Conservation (phyloP, 2,888 invertebrate species). For the Sylvicola fuscatus region DNA sequence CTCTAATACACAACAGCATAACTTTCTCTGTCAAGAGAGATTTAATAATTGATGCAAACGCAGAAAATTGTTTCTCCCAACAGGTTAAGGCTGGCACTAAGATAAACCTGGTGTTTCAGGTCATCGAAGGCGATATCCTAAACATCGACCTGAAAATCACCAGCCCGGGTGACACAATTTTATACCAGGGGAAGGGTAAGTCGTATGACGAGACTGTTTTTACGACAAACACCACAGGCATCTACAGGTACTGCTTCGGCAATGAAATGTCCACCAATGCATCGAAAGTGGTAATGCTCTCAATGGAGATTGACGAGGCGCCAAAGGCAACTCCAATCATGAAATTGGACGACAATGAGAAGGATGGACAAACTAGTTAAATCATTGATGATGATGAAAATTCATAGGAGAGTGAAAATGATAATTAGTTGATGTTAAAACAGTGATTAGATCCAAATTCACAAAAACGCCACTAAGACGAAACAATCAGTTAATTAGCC, state of each 20-base stretch:
- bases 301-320: slow-evolving; percentile 77
- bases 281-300: slow-evolving; percentile 94
- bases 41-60: slow-evolving; percentile 95
- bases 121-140: slow-evolving; percentile 96
- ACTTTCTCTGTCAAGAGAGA: slow-evolving; percentile 54
- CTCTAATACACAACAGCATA: slow-evolving; percentile 2
- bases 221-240: slow-evolving; percentile 74
- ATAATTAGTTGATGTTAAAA: too few species aligned
- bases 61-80: slow-evolving; percentile 98
- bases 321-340: slow-evolving; percentile 47
- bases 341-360: slow-evolving; percentile 75
- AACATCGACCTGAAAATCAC: slow-evolving; percentile 94
- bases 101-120: slow-evolving; percentile 94
- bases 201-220: slow-evolving; percentile 96
- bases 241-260: slow-evolving; percentile 92
- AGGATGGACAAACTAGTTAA: too few species aligned
- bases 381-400: too few species aligned
- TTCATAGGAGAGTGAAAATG: too few species aligned
- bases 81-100: slow-evolving; percentile 86
- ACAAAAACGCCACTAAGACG: too few species aligned
- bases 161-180: slow-evolving; percentile 76
- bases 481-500: too few species aligned
- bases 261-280: slow-evolving; percentile 99
- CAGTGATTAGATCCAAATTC: too few species aligned
- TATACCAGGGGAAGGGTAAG: slow-evolving; percentile 84